Percentiles rank a stretch among this genome's conserved stretches.
phyloP scores from a whole-genome alignment of 2,888 invertebrate genomes.

The Ophion slaviceki region DNA sequence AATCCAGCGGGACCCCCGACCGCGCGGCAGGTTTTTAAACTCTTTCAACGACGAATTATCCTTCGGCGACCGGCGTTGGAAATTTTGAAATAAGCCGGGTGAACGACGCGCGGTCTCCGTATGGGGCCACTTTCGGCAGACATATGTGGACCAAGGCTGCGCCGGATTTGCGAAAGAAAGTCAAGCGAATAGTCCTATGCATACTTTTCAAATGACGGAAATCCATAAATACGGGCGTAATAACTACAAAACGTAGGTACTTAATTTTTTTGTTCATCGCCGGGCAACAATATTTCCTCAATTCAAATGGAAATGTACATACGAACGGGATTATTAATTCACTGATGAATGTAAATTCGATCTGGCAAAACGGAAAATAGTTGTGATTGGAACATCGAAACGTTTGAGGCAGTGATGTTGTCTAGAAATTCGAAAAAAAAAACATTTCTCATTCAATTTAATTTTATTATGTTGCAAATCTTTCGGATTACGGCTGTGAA shows the following conservation, averaged over 20 bases:
- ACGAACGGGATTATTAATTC: background rate
- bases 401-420: background rate
- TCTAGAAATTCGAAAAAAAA: no score
- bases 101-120: constrained; percentile 8
- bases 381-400: background rate
- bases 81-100: constrained; percentile 62
- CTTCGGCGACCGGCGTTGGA: constrained; percentile 64
- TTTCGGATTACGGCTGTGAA: no score
- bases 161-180: constrained; percentile 45
- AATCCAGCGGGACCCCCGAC: constrained; percentile 40
- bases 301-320: background rate
- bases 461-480: no score
- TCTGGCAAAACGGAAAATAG: background rate
- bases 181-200: constrained; percentile 24
- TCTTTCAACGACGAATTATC: constrained; percentile 62
- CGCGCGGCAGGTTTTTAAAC: constrained; percentile 64
- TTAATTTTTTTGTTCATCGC: background rate
- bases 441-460: no score
- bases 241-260: background rate
- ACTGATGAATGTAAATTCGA: background rate
- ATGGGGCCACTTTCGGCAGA: background rate
- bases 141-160: constrained; percentile 45
- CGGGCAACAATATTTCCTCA: background rate
- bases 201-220: background rate
- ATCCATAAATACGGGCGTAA: constrained; percentile 16